Conservation (phyloP, 2,797 vertebrate species). For the Synanceia verrucosa region DNA sequence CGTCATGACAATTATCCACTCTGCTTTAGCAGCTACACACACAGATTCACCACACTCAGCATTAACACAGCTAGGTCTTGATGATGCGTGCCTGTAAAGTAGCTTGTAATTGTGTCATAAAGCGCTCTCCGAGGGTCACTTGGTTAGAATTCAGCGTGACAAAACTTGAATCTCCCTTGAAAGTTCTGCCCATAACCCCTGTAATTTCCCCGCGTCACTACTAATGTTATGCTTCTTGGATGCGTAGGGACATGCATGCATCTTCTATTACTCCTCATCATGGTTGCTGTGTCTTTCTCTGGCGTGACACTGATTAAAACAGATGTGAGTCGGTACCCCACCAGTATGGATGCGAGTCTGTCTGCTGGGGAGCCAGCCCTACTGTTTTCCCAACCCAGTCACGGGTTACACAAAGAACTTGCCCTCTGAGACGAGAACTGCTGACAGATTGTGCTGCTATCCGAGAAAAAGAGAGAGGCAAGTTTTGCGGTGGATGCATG, state of each 20-base stretch:
- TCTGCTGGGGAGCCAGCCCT: conserved; percentile 51
- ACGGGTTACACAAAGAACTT: conserved; percentile 62
- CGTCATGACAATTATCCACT: conserved; percentile 47
- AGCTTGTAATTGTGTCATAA: conserved; percentile 23
- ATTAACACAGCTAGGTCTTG: conserved; percentile 7
- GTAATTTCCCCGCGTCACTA: conserved; percentile 57
- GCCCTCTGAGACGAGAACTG: conserved; percentile 42
- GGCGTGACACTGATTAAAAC: conserved; percentile 57
- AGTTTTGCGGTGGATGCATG: conserved; percentile 23
- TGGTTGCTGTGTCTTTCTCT: conserved; percentile 17
- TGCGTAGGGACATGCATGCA: conserved; percentile 15
- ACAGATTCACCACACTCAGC: conserved; percentile 23
- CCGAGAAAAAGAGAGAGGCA: conserved; percentile 1
- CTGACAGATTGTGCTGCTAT: conserved; percentile 52
- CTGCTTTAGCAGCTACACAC: conserved; percentile 40
- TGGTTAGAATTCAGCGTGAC: conserved; percentile 51
- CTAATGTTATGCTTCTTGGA: conserved; percentile 49
- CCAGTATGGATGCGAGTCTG: conserved; percentile 17
- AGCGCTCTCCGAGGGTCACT: conserved; percentile 33
- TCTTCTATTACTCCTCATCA: conserved; percentile 22
- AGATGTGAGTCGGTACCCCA: conserved; percentile 46
- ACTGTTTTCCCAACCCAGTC: conserved; percentile 64
- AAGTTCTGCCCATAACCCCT: conserved; percentile 27
- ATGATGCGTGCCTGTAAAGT: conserved; percentile 21
- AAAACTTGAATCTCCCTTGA: conserved; percentile 41